phyloP scores from a whole-genome alignment of 2,797 vertebrate species.

The Lutjanus argentimaculatus region DNA sequence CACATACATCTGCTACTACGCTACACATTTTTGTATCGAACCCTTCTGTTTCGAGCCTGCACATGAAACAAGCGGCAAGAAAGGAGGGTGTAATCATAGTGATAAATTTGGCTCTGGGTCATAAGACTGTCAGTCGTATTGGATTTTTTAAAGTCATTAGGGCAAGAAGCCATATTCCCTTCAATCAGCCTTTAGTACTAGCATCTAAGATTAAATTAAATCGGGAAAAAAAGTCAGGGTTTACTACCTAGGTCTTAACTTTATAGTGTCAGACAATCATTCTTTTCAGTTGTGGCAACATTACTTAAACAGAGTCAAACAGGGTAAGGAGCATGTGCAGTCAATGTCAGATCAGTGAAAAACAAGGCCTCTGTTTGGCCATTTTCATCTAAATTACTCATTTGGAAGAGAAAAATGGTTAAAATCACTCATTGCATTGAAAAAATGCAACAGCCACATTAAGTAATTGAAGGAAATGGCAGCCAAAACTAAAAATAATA shows the following conservation, averaged over 20 bases:
- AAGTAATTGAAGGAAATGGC: neutral
- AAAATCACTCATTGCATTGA: neutral
- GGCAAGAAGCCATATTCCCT: conserved; percentile 1
- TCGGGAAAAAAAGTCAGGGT: neutral
- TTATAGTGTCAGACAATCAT: conserved; percentile 4
- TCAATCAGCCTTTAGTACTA: conserved; percentile 1
- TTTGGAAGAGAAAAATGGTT: neutral
- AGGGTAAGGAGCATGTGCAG: neutral
- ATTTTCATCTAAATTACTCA: neutral
- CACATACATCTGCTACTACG: neutral
- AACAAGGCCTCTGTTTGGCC: neutral
- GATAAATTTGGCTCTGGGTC: neutral
- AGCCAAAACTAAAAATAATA: neutral
- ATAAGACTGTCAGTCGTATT: neutral
- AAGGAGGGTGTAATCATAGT: neutral
- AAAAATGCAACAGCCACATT: no score
- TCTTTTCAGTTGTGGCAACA: neutral
- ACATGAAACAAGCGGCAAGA: neutral
- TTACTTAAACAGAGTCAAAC: neutral
- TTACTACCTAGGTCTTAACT: neutral
- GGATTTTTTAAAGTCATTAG: neutral
- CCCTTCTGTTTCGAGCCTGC: neutral
- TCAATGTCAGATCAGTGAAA: neutral
- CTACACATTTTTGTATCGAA: neutral
- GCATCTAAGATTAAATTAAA: neutral